Conservation (phyloP, 1,140 invertebrate genomes). For the Hetaerina americana region DNA sequence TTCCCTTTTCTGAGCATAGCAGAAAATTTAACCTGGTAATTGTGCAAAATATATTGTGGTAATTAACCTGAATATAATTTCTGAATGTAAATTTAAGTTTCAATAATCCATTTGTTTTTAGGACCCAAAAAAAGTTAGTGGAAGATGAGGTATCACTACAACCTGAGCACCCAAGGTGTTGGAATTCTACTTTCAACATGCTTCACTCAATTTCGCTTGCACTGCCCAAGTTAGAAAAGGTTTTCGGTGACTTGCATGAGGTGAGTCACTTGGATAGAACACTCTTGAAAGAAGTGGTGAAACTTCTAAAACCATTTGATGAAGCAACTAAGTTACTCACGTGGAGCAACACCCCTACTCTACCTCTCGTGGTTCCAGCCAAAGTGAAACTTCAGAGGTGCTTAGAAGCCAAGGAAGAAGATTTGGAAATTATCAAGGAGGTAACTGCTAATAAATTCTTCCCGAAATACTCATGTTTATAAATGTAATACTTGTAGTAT, state of each 20-base stretch:
- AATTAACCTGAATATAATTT: too few relatives aligned
- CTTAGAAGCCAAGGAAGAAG: background rate
- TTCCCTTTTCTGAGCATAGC: too few relatives aligned
- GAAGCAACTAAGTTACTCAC: background rate
- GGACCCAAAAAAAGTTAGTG: background rate
- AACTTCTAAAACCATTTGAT: background rate
- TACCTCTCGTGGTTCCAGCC: background rate
- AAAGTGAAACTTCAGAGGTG: background rate
- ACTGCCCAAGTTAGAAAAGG: background rate
- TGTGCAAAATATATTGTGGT: too few relatives aligned
- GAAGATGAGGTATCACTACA: background rate
- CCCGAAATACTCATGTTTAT: too few relatives aligned
- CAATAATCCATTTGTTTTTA: too few relatives aligned
- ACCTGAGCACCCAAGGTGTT: background rate
- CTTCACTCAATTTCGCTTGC: background rate
- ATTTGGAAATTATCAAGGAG: background rate
- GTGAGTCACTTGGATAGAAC: background rate
- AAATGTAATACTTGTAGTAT: too few relatives aligned
- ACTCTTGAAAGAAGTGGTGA: background rate
- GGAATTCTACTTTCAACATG: background rate
- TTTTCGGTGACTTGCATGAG: background rate
- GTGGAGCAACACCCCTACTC: background rate
- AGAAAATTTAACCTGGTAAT: too few relatives aligned
- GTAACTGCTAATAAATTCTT: too few relatives aligned
- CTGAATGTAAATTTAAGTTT: too few relatives aligned